phyloP scores from a whole-genome alignment of 2,113 vertebrate species.

The Hyla sarda region DNA sequence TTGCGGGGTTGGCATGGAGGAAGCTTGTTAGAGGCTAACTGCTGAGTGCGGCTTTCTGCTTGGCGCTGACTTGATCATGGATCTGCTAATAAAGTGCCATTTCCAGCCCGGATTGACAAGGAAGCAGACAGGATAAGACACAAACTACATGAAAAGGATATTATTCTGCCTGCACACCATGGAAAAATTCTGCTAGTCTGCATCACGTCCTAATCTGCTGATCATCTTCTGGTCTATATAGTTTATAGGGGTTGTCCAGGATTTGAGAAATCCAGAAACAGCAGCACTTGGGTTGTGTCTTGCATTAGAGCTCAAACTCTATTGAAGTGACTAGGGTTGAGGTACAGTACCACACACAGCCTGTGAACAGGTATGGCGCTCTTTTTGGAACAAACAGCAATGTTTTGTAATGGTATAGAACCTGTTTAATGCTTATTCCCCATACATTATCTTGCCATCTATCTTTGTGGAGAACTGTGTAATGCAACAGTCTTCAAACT shows the following conservation, averaged over 20 bases:
- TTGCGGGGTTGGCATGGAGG: neutral
- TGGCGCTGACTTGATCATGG: slow-evolving; percentile 19
- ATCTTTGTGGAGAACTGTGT: too few species aligned
- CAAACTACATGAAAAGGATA: too few species aligned
- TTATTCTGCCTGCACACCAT: neutral
- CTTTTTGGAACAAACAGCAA: neutral
- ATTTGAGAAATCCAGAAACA: neutral
- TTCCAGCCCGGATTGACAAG: slow-evolving; percentile 5
- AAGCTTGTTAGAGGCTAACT: slow-evolving; percentile 25
- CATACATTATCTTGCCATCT: too few species aligned
- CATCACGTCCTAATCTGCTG: neutral
- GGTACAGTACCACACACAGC: neutral
- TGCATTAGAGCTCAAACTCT: neutral
- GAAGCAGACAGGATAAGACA: neutral
- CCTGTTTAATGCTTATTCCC: too few species aligned
- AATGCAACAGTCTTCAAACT: too few species aligned
- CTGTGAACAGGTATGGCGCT: neutral
- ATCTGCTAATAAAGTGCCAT: slow-evolving; percentile 40
- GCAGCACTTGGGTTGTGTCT: neutral
- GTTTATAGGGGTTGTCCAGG: neutral
- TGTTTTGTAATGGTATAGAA: neutral
- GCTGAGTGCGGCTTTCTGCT: slow-evolving; percentile 15
- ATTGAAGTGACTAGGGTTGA: neutral
- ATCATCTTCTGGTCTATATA: neutral
- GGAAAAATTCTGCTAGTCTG: neutral